These are phyloP conservation scores for Hirtodrosophila confusa DNA, from an alignment of 2,888 invertebrate species.

Conservation along the genomic window DNA sequence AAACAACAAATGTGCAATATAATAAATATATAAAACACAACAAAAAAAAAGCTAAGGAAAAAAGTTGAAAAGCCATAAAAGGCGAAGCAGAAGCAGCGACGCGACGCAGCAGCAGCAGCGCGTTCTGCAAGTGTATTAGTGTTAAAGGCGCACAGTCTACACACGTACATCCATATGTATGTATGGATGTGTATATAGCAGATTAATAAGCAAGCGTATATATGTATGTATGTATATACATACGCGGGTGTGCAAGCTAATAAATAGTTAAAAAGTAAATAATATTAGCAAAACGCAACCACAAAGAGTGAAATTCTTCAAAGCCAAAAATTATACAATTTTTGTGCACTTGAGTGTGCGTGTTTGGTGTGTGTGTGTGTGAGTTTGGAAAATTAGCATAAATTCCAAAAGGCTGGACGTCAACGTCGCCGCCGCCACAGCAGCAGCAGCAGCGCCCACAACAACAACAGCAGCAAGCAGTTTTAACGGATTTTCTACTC, in stretches of 20 bases:
- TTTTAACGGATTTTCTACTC: constrained; percentile 69
- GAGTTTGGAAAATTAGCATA: constrained; percentile 54
- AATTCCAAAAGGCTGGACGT: constrained; percentile 64
- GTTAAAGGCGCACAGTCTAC: constrained; percentile 49
- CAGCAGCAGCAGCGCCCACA: constrained; percentile 33
- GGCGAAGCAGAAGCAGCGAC: constrained; percentile 50
- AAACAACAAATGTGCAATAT: constrained; percentile 57
- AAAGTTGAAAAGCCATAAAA: constrained; percentile 58
- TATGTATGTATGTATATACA: constrained; percentile 34
- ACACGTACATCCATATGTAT: constrained; percentile 22
- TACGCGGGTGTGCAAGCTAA: constrained; percentile 30
- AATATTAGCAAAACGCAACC: constrained; percentile 48
- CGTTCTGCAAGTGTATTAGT: constrained; percentile 70
- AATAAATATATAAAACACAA: constrained; percentile 22
- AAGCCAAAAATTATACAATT: constrained; percentile 43
- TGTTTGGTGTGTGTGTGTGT: constrained; percentile 33
- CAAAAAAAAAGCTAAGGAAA: constrained; percentile 24
- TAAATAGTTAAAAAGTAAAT: constrained; percentile 26
- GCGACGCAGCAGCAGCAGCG: constrained; percentile 52
- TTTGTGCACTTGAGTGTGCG: constrained; percentile 47
- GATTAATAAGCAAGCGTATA: not conserved
- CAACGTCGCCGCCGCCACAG: constrained; percentile 29
- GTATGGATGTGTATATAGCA: constrained; percentile 8
- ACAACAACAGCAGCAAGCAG: constrained; percentile 44
- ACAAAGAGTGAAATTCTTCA: constrained; percentile 64